These are phyloP conservation scores for Microhierax caerulescens DNA, from an alignment of 2,797 vertebrate species.

Conservation along the genomic window DNA sequence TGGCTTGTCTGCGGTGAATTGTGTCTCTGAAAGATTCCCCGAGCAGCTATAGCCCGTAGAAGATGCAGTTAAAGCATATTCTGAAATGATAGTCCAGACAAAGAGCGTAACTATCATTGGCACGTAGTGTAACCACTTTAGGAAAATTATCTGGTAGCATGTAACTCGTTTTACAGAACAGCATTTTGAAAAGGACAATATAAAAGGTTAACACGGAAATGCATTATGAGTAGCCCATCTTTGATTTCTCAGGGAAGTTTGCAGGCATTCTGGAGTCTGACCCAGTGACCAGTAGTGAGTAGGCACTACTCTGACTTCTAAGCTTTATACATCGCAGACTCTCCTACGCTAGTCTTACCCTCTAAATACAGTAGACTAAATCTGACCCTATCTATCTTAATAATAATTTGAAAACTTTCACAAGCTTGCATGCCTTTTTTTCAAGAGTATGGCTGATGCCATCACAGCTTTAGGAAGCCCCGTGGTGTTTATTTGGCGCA, in stretches of 20 bases:
- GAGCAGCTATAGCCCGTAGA: neutral
- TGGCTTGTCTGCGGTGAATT: neutral
- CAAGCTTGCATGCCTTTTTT: neutral
- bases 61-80: neutral
- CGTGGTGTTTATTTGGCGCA: neutral
- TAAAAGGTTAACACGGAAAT: conserved; percentile 29
- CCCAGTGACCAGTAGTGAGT: neutral
- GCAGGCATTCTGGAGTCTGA: neutral
- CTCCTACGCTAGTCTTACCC: neutral
- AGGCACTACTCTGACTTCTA: neutral
- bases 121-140: neutral
- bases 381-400: neutral
- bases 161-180: conserved; percentile 7
- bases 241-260: neutral
- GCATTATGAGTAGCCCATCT: neutral
- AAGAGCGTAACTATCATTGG: neutral
- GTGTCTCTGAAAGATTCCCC: neutral
- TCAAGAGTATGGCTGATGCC: neutral
- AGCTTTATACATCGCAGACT: neutral
- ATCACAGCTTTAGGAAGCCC: neutral
- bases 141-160: conserved; percentile 2
- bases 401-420: neutral
- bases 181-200: conserved; percentile 1
- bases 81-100: neutral
- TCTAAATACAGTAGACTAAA: neutral